phyloP scores from a whole-genome alignment of 2,888 invertebrate species.

The Pristionchus japonicus region DNA sequence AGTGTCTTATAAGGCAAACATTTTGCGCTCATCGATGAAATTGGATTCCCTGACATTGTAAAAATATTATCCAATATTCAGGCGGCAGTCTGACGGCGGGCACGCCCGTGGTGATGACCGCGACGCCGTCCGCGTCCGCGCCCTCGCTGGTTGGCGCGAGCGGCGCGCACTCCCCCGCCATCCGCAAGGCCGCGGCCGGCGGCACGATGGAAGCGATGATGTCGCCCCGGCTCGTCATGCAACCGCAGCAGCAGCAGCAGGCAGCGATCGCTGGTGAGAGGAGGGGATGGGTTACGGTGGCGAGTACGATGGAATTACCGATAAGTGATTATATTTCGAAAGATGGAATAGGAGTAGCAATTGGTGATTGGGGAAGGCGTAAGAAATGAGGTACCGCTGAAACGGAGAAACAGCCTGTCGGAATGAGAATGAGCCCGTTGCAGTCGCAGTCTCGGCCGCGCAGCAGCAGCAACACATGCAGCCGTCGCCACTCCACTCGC shows the following conservation, averaged over 20 bases:
- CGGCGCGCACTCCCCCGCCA: background rate
- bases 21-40: too few relatives aligned
- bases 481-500: conserved; percentile 5
- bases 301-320: background rate
- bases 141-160: background rate
- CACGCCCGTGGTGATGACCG: background rate
- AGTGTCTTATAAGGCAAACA: too few relatives aligned
- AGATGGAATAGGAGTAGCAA: background rate
- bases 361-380: background rate
- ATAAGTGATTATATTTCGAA: too few relatives aligned
- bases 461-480: background rate
- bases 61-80: background rate
- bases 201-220: background rate
- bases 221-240: background rate
- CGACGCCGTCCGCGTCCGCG: background rate
- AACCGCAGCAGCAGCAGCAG: background rate
- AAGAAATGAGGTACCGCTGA: background rate
- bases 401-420: background rate
- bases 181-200: background rate
- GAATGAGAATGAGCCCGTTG: background rate
- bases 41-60: too few relatives aligned
- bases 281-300: background rate
- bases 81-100: conserved; percentile 8
- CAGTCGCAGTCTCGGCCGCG: background rate
- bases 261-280: background rate